Conservation (phyloP, 2,797 vertebrate species). For the Rallus crepitans region DNA sequence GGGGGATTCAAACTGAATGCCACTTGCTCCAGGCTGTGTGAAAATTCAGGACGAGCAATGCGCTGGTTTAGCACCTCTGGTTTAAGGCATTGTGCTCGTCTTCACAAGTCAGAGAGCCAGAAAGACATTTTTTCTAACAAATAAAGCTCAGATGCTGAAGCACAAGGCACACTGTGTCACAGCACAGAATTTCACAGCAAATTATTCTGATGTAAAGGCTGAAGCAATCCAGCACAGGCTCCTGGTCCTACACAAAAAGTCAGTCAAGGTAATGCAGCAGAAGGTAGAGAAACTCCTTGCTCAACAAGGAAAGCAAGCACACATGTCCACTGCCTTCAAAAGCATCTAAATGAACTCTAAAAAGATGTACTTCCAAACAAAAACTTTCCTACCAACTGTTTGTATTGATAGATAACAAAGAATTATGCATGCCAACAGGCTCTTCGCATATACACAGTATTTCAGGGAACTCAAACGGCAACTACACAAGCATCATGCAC, state of each 20-base stretch:
- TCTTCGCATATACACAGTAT: not conserved
- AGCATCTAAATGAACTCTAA: not conserved
- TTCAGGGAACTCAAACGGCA: not conserved
- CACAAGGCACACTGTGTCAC: fast-evolving
- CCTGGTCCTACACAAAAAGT: not conserved
- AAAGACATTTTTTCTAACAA: not conserved
- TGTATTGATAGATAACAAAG: not conserved
- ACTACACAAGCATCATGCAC: not conserved
- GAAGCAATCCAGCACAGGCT: not conserved
- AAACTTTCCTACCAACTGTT: not conserved
- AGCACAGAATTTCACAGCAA: not conserved
- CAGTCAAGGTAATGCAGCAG: not conserved
- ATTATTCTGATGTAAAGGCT: not conserved
- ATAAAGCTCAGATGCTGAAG: conserved; percentile 20
- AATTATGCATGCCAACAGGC: not conserved
- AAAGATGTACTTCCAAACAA: not conserved
- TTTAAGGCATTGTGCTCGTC: not conserved
- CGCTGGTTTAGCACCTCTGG: not conserved
- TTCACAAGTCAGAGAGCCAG: not conserved
- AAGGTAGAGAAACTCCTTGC: not conserved
- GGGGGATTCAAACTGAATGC: fast-evolving
- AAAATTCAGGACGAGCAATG: not conserved
- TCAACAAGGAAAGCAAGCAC: not conserved
- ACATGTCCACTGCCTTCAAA: not conserved
- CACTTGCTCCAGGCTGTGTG: conserved; percentile 10